Percentiles rank a stretch among this genome's conserved stretches.
Evolutionary conservation across 2,113 vertebrate species (phyloP).

Genomic region (Pseudopodoces humilis): DNA sequence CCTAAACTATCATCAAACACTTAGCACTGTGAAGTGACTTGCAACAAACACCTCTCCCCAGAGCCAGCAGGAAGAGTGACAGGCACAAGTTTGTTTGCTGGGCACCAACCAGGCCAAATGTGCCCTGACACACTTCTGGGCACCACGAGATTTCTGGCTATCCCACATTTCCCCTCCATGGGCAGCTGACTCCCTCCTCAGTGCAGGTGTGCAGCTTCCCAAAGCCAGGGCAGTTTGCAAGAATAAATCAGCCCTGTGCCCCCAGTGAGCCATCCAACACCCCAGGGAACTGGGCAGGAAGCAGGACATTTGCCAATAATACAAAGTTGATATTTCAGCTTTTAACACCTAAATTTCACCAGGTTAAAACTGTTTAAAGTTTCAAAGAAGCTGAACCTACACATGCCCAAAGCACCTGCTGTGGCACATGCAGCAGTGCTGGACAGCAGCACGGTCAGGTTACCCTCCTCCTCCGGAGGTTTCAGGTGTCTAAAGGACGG

Average conservation of each 20-base stretch:
- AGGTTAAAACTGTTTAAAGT: background rate
- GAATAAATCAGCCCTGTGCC: background rate
- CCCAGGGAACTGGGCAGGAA: background rate
- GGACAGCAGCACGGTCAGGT: background rate
- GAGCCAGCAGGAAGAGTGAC: background rate
- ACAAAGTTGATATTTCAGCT: background rate
- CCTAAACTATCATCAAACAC: constrained; percentile 24
- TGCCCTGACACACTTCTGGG: background rate
- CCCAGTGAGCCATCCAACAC: background rate
- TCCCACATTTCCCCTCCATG: background rate
- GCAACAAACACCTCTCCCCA: background rate
- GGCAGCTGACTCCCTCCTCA: background rate
- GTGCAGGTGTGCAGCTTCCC: background rate
- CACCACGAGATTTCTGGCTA: background rate
- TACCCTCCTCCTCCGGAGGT: background rate
- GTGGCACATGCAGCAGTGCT: background rate
- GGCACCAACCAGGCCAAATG: background rate
- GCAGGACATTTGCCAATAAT: background rate
- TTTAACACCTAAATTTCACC: background rate
- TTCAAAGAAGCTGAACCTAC: background rate
- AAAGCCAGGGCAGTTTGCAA: background rate
- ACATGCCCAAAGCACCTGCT: background rate
- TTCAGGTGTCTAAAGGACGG: background rate
- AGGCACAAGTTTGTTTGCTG: constrained; percentile 44
- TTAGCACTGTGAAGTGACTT: background rate